Percentiles rank a stretch among this genome's conserved stretches.
These are phyloP conservation scores for Drosophila hydei DNA, from an alignment of 1,140 invertebrate genomes.

Conservation along the genomic window DNA sequence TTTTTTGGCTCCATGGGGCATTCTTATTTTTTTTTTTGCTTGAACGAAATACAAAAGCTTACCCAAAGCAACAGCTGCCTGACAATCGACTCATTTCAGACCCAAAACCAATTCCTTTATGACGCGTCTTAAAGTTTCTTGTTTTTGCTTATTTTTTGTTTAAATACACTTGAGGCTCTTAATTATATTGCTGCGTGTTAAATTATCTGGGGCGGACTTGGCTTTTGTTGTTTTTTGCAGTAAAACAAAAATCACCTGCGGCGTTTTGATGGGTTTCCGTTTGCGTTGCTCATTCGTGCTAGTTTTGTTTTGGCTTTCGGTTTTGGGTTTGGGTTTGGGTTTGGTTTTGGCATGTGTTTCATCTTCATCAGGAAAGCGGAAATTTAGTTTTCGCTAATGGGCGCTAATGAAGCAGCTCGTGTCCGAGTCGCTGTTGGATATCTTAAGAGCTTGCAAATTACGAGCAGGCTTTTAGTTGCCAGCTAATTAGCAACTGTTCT, in stretches of 20 bases:
- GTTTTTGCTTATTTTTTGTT: slow-evolving; percentile 56
- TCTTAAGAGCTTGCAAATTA: slow-evolving; percentile 59
- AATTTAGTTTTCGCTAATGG: slow-evolving; percentile 77
- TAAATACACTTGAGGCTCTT: slow-evolving; percentile 74
- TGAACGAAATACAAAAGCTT: slow-evolving; percentile 37
- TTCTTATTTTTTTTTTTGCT: slow-evolving; percentile 13
- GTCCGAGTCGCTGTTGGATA: slow-evolving; percentile 64
- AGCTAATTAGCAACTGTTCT: slow-evolving; percentile 68
- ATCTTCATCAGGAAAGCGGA: slow-evolving; percentile 69
- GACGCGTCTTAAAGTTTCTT: slow-evolving; percentile 43
- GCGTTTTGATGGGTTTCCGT: slow-evolving; percentile 46
- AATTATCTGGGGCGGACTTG: slow-evolving; percentile 28
- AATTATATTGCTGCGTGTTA: slow-evolving; percentile 71
- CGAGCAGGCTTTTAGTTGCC: slow-evolving; percentile 64
- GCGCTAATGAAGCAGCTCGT: slow-evolving; percentile 71
- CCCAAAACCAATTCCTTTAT: slow-evolving; percentile 41
- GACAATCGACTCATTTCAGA: slow-evolving; percentile 48
- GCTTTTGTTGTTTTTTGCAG: slow-evolving; percentile 32
- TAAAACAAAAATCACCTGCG: slow-evolving; percentile 72
- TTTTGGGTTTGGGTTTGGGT: slow-evolving; percentile 22
- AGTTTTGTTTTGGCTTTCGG: slow-evolving; percentile 10
- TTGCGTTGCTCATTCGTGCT: slow-evolving; percentile 36
- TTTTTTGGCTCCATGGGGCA: slow-evolving; percentile 51
- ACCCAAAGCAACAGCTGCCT: slow-evolving; percentile 62
- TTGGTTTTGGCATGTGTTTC: slow-evolving; percentile 72